Conservation (phyloP, 2,113 vertebrate species). For the Hystrix cristata region DNA sequence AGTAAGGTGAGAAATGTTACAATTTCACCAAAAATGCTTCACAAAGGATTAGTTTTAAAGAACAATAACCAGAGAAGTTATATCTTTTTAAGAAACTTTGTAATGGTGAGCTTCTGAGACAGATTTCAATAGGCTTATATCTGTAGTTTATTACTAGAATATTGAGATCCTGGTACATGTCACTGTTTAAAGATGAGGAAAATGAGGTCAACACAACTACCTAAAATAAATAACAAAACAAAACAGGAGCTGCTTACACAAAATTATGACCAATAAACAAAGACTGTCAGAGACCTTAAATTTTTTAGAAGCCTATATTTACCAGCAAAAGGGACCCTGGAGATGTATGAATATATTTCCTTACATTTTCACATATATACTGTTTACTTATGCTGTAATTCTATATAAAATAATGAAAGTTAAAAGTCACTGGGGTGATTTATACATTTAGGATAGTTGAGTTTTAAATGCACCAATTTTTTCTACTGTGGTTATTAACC, state of each 20-base stretch:
- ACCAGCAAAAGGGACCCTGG: background rate
- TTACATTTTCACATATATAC: background rate
- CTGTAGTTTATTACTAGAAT: background rate
- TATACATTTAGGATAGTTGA: background rate
- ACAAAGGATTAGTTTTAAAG: background rate
- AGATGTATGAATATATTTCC: background rate
- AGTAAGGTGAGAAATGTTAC: background rate
- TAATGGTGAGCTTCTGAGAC: background rate
- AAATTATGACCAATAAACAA: background rate
- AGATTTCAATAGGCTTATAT: background rate
- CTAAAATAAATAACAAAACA: constrained; percentile 8
- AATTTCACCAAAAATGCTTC: background rate
- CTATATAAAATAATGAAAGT: constrained; percentile 18
- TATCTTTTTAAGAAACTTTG: background rate
- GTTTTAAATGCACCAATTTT: background rate
- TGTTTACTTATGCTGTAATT: background rate
- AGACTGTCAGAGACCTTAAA: background rate
- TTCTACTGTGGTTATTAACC: background rate
- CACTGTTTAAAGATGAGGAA: background rate
- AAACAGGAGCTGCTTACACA: background rate
- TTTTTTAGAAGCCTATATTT: background rate
- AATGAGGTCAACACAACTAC: background rate
- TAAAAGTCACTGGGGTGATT: background rate
- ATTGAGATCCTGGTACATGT: background rate
- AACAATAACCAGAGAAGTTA: background rate